Evolutionary conservation across 2,113 vertebrate genomes (phyloP).

Genomic region (Podiceps cristatus): DNA sequence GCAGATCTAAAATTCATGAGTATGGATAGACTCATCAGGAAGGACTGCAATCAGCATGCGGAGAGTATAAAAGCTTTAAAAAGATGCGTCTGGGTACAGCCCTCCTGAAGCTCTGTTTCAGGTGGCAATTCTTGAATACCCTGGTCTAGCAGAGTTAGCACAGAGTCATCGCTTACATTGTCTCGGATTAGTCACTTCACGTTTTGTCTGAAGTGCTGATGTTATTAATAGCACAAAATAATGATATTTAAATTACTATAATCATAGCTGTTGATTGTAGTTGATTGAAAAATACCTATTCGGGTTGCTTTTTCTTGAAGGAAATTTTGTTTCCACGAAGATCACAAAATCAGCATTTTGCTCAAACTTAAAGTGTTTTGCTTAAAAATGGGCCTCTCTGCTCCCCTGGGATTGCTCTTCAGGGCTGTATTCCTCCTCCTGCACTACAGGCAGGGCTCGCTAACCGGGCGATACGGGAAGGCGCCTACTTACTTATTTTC

Average conservation of each 20-base stretch:
- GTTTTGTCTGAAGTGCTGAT: background rate
- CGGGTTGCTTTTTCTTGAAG: background rate
- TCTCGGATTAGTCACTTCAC: background rate
- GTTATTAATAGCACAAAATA: constrained; percentile 9
- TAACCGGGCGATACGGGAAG: background rate
- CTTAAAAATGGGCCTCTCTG: background rate
- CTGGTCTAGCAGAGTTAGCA: background rate
- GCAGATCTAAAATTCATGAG: background rate
- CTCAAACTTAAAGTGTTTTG: background rate
- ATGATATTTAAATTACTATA: background rate
- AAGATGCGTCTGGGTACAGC: background rate
- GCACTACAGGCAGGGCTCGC: background rate
- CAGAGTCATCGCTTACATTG: background rate
- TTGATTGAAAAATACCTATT: constrained; percentile 8
- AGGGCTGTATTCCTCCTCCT: background rate
- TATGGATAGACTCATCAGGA: background rate
- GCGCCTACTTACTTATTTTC: background rate
- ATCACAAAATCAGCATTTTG: background rate
- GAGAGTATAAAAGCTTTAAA: background rate
- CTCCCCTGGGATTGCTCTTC: background rate
- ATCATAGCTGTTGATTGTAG: background rate
- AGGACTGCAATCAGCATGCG: background rate
- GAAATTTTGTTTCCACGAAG: background rate
- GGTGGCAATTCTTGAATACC: background rate
- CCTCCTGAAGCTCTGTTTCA: background rate